Conservation (phyloP, 2,888 invertebrate species). For the Hybos culiciformis region DNA sequence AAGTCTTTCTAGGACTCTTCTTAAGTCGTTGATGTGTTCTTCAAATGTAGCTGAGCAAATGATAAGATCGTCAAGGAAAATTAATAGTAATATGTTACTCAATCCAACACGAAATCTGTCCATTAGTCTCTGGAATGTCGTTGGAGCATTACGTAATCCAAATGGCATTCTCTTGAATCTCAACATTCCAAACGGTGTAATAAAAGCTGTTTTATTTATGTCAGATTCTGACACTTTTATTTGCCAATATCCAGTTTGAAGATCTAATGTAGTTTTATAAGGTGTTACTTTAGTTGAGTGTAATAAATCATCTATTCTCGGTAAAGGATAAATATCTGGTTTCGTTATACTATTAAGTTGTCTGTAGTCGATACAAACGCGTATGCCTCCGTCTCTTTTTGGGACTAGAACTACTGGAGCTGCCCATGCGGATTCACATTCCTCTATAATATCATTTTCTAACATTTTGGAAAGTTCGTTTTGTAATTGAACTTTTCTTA, state of each 20-base stretch:
- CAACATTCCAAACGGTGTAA: slow-evolving; percentile 21
- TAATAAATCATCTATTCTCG: background rate
- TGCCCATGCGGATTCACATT: slow-evolving; percentile 7
- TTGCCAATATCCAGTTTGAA: slow-evolving; percentile 5
- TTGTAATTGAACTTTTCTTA: slow-evolving; percentile 10
- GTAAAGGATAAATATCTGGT: slow-evolving; percentile 6
- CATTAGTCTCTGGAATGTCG: slow-evolving; percentile 15
- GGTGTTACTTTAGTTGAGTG: slow-evolving; percentile 2
- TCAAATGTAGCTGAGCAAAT: slow-evolving; percentile 16
- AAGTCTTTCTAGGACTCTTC: slow-evolving; percentile 17
- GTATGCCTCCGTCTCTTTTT: slow-evolving; percentile 17
- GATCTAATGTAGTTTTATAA: slow-evolving; percentile 15
- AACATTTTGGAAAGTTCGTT: slow-evolving; percentile 3
- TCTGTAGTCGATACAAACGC: slow-evolving; percentile 12
- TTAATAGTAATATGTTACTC: slow-evolving; percentile 7
- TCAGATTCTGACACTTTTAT: slow-evolving; percentile 7
- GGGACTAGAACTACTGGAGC: slow-evolving; percentile 12
- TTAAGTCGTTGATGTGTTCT: slow-evolving; percentile 17
- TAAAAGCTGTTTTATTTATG: slow-evolving; percentile 20
- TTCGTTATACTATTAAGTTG: slow-evolving; percentile 7
- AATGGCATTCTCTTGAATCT: slow-evolving; percentile 23
- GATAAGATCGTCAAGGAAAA: slow-evolving; percentile 20
- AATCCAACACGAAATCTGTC: slow-evolving; percentile 6
- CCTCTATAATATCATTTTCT: slow-evolving; percentile 13
- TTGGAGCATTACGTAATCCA: slow-evolving; percentile 21